phyloP scores from a whole-genome alignment of 2,888 invertebrate genomes.

The Aleiodes alternator region DNA sequence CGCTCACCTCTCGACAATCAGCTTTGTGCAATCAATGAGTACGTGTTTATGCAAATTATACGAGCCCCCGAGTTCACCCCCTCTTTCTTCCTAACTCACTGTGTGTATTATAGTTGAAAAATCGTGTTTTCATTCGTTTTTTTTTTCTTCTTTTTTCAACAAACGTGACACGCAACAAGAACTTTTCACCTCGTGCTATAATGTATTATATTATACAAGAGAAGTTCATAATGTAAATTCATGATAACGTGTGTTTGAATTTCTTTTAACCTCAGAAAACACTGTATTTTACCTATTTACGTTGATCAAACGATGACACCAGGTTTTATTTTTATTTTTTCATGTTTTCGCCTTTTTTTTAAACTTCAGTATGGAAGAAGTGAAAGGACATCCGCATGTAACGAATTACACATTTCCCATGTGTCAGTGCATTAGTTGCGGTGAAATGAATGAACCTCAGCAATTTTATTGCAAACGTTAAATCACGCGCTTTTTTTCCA shows the following conservation, averaged over 20 bases:
- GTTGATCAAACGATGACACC: background rate
- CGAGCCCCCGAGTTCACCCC: constrained; percentile 65
- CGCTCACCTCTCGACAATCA: constrained; percentile 61
- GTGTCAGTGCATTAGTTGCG: constrained; percentile 21
- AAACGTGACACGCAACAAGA: constrained; percentile 60
- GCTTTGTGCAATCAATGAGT: constrained; percentile 70
- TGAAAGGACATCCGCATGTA: constrained; percentile 44
- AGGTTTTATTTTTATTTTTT: background rate
- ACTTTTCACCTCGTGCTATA: constrained; percentile 55
- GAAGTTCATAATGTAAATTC: constrained; percentile 19
- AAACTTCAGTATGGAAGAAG: background rate
- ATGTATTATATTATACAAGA: constrained; percentile 20
- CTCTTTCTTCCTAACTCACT: constrained; percentile 13
- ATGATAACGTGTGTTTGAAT: constrained; percentile 1
- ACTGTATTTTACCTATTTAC: background rate
- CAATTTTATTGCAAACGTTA: constrained; percentile 27
- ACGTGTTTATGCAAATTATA: constrained; percentile 72
- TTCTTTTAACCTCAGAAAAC: background rate
- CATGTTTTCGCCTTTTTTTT: background rate
- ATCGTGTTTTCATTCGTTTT: too few relatives aligned
- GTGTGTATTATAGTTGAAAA: too few relatives aligned
- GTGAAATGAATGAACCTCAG: constrained; percentile 37
- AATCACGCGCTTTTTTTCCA: constrained; percentile 15
- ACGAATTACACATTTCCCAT: constrained; percentile 42
- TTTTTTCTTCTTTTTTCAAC: too few relatives aligned